A percentile compares a stretch with the other conserved stretches of the same genome.
Conservation (phyloP, 2,113 vertebrate species). For the Vidua macroura region DNA sequence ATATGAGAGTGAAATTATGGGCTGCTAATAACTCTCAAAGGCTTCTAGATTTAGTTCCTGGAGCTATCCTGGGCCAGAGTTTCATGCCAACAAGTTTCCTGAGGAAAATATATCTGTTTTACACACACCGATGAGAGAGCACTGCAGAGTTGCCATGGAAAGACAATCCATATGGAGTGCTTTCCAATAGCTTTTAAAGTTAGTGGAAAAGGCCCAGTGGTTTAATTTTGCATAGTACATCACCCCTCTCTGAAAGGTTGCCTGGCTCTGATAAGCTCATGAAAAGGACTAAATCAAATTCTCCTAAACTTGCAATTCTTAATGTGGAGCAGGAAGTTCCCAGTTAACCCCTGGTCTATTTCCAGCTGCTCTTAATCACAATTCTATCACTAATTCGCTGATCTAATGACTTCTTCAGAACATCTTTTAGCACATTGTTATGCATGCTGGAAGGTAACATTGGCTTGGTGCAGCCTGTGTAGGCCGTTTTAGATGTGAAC, state of each 20-base stretch:
- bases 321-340: neutral
- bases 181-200: neutral
- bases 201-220: slow-evolving; percentile 20
- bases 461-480: neutral
- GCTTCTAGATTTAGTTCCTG: slow-evolving; percentile 19
- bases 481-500: neutral
- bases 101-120: slow-evolving; percentile 35
- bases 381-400: neutral
- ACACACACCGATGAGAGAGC: neutral
- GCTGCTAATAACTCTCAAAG: slow-evolving; percentile 14
- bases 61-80: neutral
- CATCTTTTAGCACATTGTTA: neutral
- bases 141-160: neutral
- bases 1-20: slow-evolving; percentile 6
- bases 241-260: neutral
- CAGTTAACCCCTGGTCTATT: slow-evolving; percentile 11
- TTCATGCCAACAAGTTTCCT: slow-evolving; percentile 38
- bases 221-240: neutral
- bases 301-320: neutral
- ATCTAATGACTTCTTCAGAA: slow-evolving; percentile 20
- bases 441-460: neutral
- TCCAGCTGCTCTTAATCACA: neutral
- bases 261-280: neutral
- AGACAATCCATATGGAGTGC: neutral
- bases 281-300: neutral